A percentile compares a stretch with the other conserved stretches of the same genome.
These are phyloP conservation scores for Drosophila neotestacea DNA, from an alignment of 2,888 invertebrate genomes.

Conservation along the genomic window DNA sequence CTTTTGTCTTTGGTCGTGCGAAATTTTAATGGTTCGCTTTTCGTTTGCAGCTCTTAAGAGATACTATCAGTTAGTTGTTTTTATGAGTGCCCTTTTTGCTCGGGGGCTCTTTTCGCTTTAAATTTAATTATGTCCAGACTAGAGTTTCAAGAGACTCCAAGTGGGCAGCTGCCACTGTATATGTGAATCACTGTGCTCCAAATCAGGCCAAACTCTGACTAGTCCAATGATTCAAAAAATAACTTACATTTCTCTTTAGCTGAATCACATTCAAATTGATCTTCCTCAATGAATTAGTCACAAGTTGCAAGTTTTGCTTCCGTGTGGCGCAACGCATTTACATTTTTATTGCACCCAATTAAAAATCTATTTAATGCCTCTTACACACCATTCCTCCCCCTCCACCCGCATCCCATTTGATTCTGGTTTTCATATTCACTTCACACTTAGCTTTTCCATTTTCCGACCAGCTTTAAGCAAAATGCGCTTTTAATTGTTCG, in stretches of 20 bases:
- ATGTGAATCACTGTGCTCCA: constrained; percentile 35
- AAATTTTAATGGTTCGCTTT: constrained; percentile 77
- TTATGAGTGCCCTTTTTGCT: constrained; percentile 70
- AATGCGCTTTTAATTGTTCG: constrained; percentile 80
- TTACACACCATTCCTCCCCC: constrained; percentile 29
- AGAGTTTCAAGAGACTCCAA: background rate
- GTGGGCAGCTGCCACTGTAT: background rate
- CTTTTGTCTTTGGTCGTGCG: constrained; percentile 71
- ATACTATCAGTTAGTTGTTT: constrained; percentile 62
- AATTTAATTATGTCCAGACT: constrained; percentile 62
- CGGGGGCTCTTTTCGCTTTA: constrained; percentile 51
- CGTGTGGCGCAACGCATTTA: constrained; percentile 23
- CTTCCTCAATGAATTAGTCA: constrained; percentile 13
- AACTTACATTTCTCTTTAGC: background rate
- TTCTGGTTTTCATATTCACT: constrained; percentile 25
- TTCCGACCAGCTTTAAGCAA: constrained; percentile 40
- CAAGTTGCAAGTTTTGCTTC: constrained; percentile 1
- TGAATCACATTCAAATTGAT: constrained; percentile 36
- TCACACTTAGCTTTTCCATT: constrained; percentile 43
- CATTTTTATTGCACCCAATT: constrained; percentile 70
- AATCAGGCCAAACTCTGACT: constrained; percentile 45
- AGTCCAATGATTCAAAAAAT: constrained; percentile 36
- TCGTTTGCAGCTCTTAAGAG: constrained; percentile 53
- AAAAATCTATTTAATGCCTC: constrained; percentile 71
- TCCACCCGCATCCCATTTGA: background rate